Percentiles rank a stretch among this genome's conserved stretches.
phyloP scores from a whole-genome alignment of 1,140 invertebrate species.

The Trichonephila clavipes region DNA sequence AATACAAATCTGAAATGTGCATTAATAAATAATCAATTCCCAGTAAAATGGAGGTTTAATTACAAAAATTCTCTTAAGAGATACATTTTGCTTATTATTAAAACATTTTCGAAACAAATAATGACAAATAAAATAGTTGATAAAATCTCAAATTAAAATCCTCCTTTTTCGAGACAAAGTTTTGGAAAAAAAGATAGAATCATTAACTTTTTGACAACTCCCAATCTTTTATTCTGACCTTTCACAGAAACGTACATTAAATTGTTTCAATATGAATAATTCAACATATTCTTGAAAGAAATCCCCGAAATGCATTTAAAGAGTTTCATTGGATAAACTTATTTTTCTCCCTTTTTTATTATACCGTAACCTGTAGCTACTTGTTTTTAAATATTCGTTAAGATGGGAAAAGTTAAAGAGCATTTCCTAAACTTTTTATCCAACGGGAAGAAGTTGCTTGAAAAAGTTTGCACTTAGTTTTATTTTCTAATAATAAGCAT shows the following conservation, averaged over 20 bases:
- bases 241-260: background rate
- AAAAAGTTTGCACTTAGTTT: too few species aligned
- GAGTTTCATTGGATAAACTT: background rate
- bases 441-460: too few species aligned
- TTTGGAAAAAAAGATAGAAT: background rate
- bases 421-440: too few species aligned
- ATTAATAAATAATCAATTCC: background rate
- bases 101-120: background rate
- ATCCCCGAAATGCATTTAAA: background rate
- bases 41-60: background rate
- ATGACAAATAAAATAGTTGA: background rate
- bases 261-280: conserved; percentile 45
- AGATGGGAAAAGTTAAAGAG: background rate
- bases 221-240: background rate
- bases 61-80: background rate
- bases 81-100: background rate
- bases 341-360: background rate
- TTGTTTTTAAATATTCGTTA: background rate
- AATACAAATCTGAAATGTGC: background rate
- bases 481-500: too few species aligned
- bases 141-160: conserved; percentile 1
- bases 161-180: background rate
- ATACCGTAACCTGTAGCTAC: background rate
- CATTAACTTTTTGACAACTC: background rate
- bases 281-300: background rate